Conservation (phyloP, 2,113 vertebrate genomes). For the Pluvialis apricaria region DNA sequence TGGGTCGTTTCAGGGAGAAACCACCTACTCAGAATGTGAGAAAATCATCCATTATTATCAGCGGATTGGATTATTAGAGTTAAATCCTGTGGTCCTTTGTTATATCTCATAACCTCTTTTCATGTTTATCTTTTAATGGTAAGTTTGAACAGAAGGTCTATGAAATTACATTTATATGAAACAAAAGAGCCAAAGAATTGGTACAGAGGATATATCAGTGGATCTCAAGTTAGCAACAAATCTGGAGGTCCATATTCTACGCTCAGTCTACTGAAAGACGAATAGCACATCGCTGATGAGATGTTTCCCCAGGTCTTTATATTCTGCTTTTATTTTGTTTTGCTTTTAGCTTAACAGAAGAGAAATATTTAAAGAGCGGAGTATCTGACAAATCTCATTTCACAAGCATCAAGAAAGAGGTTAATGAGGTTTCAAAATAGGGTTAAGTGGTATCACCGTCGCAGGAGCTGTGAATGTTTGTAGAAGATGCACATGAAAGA, state of each 20-base stretch:
- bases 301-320: slow-evolving; percentile 21
- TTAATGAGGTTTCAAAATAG: slow-evolving; percentile 63
- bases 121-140: background rate
- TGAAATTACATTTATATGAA: background rate
- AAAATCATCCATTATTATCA: background rate
- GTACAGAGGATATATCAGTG: background rate
- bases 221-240: background rate
- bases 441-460: slow-evolving; percentile 56
- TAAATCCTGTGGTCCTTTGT: background rate
- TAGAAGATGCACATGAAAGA: slow-evolving; percentile 59
- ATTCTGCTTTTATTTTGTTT: slow-evolving; percentile 46
- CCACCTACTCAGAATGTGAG: background rate
- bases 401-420: slow-evolving; percentile 59
- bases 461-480: slow-evolving; percentile 56
- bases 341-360: slow-evolving; percentile 42
- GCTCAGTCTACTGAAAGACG: background rate
- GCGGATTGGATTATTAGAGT: background rate
- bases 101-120: background rate
- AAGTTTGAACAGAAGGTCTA: background rate
- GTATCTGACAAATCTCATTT: slow-evolving; percentile 61
- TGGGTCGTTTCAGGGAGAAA: background rate
- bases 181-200: background rate
- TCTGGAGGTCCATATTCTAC: background rate
- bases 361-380: slow-evolving; percentile 24
- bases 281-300: background rate